These are phyloP conservation scores for Aromia moschata DNA, from an alignment of 2,888 invertebrate genomes.

Conservation along the genomic window DNA sequence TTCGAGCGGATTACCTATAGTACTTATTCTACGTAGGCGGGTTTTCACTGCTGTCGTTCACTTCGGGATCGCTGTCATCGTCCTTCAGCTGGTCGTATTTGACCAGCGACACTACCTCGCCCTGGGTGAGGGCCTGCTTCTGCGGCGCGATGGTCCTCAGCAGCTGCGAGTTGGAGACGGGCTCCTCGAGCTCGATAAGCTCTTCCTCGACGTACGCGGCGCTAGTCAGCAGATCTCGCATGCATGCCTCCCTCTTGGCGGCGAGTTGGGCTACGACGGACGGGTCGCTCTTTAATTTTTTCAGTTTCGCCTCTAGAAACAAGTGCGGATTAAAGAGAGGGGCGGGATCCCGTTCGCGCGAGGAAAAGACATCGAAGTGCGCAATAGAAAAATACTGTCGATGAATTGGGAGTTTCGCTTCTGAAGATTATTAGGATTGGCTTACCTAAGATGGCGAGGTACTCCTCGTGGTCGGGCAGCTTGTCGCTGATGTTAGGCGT, in stretches of 20 bases:
- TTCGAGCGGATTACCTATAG: constrained; percentile 9
- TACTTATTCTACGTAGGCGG: constrained; percentile 13
- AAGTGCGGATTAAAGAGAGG: no score
- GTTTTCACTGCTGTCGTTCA: constrained; percentile 27
- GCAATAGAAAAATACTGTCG: constrained; percentile 6
- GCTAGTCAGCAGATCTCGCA: constrained; percentile 62
- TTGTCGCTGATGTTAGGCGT: constrained; percentile 42
- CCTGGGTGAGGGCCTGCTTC: constrained; percentile 64
- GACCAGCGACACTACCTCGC: constrained; percentile 66
- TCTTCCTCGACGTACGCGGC: constrained; percentile 35
- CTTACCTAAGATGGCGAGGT: constrained; percentile 54
- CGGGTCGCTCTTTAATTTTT: constrained; percentile 64
- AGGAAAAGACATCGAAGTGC: no score
- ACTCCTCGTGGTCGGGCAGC: constrained; percentile 56
- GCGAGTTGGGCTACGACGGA: constrained; percentile 64
- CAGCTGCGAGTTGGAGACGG: constrained; percentile 59
- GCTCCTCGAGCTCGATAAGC: constrained; percentile 61
- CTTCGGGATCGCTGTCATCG: constrained; percentile 36
- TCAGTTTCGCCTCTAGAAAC: constrained; percentile 63
- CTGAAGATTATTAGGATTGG: background rate
- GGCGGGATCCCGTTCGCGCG: no score
- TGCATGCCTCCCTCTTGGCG: constrained; percentile 65
- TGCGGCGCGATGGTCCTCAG: constrained; percentile 65
- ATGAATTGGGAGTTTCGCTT: background rate
- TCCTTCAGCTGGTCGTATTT: constrained; percentile 64